Evolutionary conservation across 2,797 vertebrate genomes (phyloP).

Genomic region (Argyrosomus regius): DNA sequence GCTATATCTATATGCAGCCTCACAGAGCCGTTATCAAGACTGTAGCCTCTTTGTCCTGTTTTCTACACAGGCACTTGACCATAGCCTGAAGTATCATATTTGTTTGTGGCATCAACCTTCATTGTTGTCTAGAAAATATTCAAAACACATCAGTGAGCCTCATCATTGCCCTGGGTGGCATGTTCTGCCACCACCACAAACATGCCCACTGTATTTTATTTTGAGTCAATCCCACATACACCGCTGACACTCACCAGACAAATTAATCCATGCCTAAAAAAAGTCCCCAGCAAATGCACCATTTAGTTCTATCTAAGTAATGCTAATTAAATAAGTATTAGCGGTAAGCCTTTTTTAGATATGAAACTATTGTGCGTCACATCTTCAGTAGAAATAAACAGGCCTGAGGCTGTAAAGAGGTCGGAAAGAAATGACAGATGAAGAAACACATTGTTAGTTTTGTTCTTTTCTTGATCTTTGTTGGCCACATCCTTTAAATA

Average conservation of each 20-base stretch:
- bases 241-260: neutral
- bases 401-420: neutral
- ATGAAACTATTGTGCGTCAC: neutral
- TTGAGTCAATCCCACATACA: neutral
- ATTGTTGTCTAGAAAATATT: neutral
- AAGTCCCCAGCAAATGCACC: neutral
- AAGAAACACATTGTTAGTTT: slow-evolving; percentile 3
- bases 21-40: too few species aligned
- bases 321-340: neutral
- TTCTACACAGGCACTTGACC: too few species aligned
- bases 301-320: neutral
- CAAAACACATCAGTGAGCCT: neutral
- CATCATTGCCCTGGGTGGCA: neutral
- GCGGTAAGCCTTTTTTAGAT: neutral
- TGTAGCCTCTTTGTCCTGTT: too few species aligned
- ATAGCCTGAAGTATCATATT: neutral
- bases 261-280: slow-evolving; percentile 7
- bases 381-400: neutral
- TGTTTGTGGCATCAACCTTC: neutral
- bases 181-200: neutral
- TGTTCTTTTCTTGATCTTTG: slow-evolving; percentile 7
- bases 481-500: slow-evolving; percentile 29
- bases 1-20: neutral
- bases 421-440: neutral
- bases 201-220: neutral